A percentile compares a stretch with the other conserved stretches of the same genome.
Conservation (phyloP, 1,140 invertebrate genomes). For the Lordiphosa clarofinis region DNA sequence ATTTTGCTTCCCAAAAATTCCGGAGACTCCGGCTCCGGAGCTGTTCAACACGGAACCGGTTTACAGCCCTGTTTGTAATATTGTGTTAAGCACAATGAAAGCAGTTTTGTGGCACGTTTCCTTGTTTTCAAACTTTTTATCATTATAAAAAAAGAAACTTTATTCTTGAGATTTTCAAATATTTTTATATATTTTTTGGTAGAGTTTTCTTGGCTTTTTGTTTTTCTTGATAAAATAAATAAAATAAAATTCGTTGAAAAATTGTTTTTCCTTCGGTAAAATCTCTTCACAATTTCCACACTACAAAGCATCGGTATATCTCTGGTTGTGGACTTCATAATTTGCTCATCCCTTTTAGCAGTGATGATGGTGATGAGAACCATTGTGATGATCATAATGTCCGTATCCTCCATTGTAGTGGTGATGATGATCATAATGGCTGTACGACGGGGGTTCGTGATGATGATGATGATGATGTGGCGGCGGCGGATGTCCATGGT, state of each 20-base stretch:
- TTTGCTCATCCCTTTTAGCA: slow-evolving; percentile 22
- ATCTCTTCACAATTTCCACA: background rate
- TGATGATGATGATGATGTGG: slow-evolving; percentile 43
- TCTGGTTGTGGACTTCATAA: too few species aligned
- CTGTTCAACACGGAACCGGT: too few species aligned
- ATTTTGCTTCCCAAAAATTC: too few species aligned
- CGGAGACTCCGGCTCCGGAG: too few species aligned
- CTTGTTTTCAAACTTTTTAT: too few species aligned
- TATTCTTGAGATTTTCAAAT: too few species aligned
- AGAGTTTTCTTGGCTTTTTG: background rate
- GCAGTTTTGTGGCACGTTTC: too few species aligned
- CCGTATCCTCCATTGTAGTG: slow-evolving; percentile 38
- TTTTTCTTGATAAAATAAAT: too few species aligned
- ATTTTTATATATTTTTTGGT: background rate
- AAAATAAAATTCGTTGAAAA: slow-evolving; percentile 10
- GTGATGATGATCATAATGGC: slow-evolving; percentile 21
- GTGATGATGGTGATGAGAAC: slow-evolving; percentile 40
- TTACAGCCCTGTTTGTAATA: too few species aligned
- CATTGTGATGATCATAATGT: slow-evolving; percentile 42
- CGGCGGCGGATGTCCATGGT: slow-evolving; percentile 20
- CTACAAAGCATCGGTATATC: background rate
- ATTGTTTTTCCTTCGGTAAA: background rate
- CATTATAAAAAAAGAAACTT: too few species aligned
- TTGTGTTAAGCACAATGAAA: too few species aligned
- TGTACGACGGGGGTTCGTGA: slow-evolving; percentile 29